Percentiles rank a stretch among this genome's conserved stretches.
These are phyloP conservation scores for Coracias cyanogaster DNA, from an alignment of 2,797 vertebrate genomes.

Conservation along the genomic window DNA sequence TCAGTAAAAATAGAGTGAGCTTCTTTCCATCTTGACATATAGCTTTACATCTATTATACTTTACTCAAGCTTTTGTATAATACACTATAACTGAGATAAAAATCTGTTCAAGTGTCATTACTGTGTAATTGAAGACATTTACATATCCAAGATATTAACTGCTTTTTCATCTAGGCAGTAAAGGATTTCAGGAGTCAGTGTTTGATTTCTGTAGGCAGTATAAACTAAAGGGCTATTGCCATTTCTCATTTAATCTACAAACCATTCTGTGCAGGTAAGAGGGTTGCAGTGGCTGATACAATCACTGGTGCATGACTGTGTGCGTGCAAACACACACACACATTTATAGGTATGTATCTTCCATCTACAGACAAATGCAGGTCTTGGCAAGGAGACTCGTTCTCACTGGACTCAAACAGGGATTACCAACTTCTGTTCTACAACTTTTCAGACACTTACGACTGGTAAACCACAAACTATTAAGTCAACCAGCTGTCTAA, in stretches of 20 bases:
- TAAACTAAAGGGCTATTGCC: not conserved
- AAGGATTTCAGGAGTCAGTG: not conserved
- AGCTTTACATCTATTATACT: not conserved
- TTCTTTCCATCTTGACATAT: not conserved
- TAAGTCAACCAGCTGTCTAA: not conserved
- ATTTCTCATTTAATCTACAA: not conserved
- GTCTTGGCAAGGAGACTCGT: not conserved
- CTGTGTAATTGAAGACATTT: not conserved
- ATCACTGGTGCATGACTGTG: not conserved
- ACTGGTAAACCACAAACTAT: not conserved
- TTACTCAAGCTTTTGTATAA: not conserved
- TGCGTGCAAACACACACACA: not conserved
- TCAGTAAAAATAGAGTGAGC: not conserved
- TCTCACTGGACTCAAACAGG: not conserved
- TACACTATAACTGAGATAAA: not conserved
- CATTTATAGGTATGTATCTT: not conserved
- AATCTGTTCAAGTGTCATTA: not conserved
- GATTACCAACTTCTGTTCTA: not conserved
- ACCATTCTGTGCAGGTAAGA: not conserved
- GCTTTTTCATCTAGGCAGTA: not conserved
- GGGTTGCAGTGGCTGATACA: not conserved
- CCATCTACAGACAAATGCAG: not conserved
- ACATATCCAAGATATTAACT: not conserved
- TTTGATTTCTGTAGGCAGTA: not conserved
- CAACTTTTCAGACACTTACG: not conserved